A percentile compares a stretch with the other conserved stretches of the same genome.
These are phyloP conservation scores for Orcinus orca DNA, from an alignment of 2,113 vertebrate species.

Conservation along the genomic window DNA sequence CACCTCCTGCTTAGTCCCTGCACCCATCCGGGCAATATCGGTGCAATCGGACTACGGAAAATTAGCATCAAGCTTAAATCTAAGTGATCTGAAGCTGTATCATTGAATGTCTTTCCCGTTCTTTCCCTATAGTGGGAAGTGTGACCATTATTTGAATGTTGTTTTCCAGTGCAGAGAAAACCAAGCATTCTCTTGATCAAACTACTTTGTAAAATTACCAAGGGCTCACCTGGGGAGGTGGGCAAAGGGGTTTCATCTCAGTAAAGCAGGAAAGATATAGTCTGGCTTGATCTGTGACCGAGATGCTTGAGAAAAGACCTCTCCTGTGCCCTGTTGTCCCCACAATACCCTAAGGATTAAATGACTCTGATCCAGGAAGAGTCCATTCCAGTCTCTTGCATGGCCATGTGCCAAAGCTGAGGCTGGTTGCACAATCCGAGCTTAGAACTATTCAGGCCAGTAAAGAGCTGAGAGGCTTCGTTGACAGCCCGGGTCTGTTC, in stretches of 20 bases:
- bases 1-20: not conserved
- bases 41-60: not conserved
- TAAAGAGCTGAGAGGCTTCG: not conserved
- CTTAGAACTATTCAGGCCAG: not conserved
- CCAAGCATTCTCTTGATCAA: not conserved
- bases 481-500: not conserved
- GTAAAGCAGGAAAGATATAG: not conserved
- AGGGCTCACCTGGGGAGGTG: not conserved
- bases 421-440: slow-evolving; percentile 8
- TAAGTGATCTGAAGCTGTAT: not conserved
- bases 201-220: not conserved
- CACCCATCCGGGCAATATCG: not conserved
- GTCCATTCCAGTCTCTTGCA: not conserved
- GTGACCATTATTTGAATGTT: not conserved
- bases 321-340: no score
- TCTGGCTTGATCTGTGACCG: not conserved
- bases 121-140: not conserved
- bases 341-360: not conserved
- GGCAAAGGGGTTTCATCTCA: not conserved
- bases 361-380: not conserved
- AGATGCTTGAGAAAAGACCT: not conserved
- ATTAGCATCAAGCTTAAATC: not conserved
- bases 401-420: not conserved
- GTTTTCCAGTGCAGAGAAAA: not conserved
- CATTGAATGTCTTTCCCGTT: not conserved